Base-by-base conservation (phyloP, 2,888 invertebrate genomes). In the Xestoiulus laeticollis region DNA sequence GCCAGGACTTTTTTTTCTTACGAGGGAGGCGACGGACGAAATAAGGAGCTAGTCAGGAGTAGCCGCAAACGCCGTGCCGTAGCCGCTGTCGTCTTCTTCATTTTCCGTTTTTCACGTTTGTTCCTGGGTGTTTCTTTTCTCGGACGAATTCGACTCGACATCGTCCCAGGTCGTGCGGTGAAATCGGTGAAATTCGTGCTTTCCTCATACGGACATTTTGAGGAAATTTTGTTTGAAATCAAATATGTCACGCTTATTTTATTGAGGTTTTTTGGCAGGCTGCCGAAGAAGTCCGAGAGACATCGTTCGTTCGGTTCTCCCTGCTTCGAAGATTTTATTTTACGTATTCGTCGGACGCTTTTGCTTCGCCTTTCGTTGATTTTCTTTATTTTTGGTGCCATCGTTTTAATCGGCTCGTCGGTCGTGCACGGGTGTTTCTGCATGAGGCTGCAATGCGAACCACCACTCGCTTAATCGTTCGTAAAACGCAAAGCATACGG, bases 161-260 rank as follows among this genome's bases (percentile, higher is more conserved):
- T 78, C 30, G 16, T 78, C 30, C 30, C 1, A 26, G 22, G 68
- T 68, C 26, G 26, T 19, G 68, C 26, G 68, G 68, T 26, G 68
- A 22, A 78, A 16, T 78, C n/a, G n/a, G n/a, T n/a, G n/a, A n/a
- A n/a, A n/a, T n/a, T n/a, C 30, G 78, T 78, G 78, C 78, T 30
- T 78, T 78, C 78, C 30, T 5, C 78, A 26, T 22, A 68, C 22
- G 5, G 30, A 26, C 78, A 78, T 30, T 48, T 16, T 68, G 10
- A 30, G 78, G 78, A 10, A 30, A 78, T 32, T 32, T 78, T 78
- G 78, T 78, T 78, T 30, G 26, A 78, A 78, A 78, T 78, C 78
- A 78, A 78, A 78, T 78, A 78, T 78, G 78, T 78, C 78, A 26
- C 68, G 68, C 78, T 78, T 78, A 78, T 78, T 78, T 78, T 78